These are phyloP conservation scores for Phaenicophaeus curvirostris DNA, from an alignment of 2,797 vertebrate genomes.

Conservation along the genomic window DNA sequence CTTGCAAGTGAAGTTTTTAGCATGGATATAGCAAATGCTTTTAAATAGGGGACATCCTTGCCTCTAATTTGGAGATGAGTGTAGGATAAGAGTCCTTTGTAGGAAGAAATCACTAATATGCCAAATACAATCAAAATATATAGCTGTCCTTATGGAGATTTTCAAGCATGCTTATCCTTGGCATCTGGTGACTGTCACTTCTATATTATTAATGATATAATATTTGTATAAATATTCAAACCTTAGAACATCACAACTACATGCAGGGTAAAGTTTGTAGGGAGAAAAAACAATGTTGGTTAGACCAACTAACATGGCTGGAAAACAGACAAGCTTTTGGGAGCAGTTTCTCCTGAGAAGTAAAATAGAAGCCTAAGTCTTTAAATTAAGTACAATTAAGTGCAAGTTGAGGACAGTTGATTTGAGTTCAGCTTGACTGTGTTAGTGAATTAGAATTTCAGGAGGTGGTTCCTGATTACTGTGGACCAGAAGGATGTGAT, in stretches of 20 bases:
- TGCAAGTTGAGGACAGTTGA: background rate
- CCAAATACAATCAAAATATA: background rate
- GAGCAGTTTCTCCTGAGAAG: background rate
- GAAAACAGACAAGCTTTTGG: background rate
- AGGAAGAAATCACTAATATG: background rate
- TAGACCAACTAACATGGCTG: background rate
- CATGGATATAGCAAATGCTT: background rate
- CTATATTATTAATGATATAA: fast-evolving
- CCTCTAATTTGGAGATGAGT: background rate
- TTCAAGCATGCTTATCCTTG: background rate
- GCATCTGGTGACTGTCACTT: background rate
- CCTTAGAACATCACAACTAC: background rate
- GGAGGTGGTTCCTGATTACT: background rate
- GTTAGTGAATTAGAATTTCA: background rate
- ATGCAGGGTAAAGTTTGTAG: background rate
- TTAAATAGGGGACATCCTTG: background rate
- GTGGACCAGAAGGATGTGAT: background rate
- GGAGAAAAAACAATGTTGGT: background rate
- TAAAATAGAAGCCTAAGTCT: background rate
- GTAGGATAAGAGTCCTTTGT: background rate
- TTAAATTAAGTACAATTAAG: background rate
- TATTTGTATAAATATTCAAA: background rate
- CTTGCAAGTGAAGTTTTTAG: background rate
- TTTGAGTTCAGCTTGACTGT: background rate
- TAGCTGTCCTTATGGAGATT: background rate